Evolutionary conservation across 2,113 vertebrate genomes (phyloP).

Genomic region (Falco punctatus): DNA sequence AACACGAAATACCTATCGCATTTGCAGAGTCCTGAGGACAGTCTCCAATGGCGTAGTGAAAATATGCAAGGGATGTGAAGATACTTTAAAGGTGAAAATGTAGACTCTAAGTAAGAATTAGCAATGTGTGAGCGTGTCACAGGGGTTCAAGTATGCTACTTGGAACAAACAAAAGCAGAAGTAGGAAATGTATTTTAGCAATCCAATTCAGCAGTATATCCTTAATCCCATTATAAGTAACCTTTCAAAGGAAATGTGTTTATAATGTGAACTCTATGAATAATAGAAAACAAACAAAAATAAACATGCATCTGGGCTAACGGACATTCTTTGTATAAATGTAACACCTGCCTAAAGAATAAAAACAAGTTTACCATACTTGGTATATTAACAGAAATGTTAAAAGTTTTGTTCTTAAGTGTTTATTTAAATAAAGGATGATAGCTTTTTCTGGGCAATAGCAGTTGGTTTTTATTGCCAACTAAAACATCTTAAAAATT

Average conservation of each 20-base stretch:
- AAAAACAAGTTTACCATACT: background rate
- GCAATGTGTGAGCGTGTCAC: background rate
- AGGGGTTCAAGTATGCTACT: background rate
- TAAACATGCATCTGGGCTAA: background rate
- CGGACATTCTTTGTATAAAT: conserved; percentile 30
- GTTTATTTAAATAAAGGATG: conserved; percentile 31
- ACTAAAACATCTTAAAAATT: background rate
- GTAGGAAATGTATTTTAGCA: conserved; percentile 24
- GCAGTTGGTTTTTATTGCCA: conserved; percentile 19
- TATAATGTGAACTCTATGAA: background rate
- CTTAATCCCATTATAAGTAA: conserved; percentile 2
- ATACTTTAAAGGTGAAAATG: background rate
- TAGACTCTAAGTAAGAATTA: background rate
- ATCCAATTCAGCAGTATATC: background rate
- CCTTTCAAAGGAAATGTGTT: conserved; percentile 29
- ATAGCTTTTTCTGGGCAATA: background rate
- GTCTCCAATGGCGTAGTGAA: fast-evolving
- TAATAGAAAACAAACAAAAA: conserved; percentile 29
- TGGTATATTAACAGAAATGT: background rate
- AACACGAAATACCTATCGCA: background rate
- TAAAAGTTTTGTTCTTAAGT: background rate
- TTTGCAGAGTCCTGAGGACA: background rate
- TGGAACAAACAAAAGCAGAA: background rate
- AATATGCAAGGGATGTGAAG: background rate
- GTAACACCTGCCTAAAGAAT: conserved; percentile 25